Base-by-base conservation (phyloP, 2,797 vertebrate species). In the Micrastur ruficollis region DNA sequence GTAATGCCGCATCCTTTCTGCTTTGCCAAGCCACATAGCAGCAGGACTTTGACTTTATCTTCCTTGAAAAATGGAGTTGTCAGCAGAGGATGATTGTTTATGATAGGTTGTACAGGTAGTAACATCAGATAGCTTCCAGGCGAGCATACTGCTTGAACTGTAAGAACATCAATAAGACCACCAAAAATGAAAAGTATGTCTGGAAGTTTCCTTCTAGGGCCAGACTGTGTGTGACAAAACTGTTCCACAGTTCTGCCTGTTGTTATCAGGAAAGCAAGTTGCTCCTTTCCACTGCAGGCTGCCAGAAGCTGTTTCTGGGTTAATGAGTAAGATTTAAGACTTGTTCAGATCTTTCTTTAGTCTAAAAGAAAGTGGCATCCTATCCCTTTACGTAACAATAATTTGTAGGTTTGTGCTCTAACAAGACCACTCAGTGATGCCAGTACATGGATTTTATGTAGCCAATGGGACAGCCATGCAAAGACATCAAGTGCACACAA, bases 121-220 rank as follows among this genome's bases (percentile, higher is more conserved):
- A 96, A 95, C 90, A 94, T 75, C 86, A 85, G 92, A 93, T 66
- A 95, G 86, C 90, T 97, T 93, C 75, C 86, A 95, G 95, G 86
- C 27, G 1, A 94, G 74, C 59, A 68, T 89, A 84, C 61, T 89
- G 84, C 92, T 94, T 93, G 81, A 95, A 89, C 80, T 91, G 68
- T 56, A 56, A 15, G 53, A 96, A 87, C 84, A 92, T 94, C 95
- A 93, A 31, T 88, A 97, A 91, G 90, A 86, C 56, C 6, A 66
- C 49, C 27, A 87, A 81, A 90, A 96, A 92, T 63, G 59, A 95
- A 95, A 95, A 92, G 44, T 90, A 36, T 40, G 68, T 85, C 92
- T 95, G 79, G 75, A 96, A 93, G 65, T 96, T 93, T 93, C 68
- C 61, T 91, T 88, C 62, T 7, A 90, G 83, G 76, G 81, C 59